phyloP scores from a whole-genome alignment of 2,888 invertebrate species.

The Eurois occulta region DNA sequence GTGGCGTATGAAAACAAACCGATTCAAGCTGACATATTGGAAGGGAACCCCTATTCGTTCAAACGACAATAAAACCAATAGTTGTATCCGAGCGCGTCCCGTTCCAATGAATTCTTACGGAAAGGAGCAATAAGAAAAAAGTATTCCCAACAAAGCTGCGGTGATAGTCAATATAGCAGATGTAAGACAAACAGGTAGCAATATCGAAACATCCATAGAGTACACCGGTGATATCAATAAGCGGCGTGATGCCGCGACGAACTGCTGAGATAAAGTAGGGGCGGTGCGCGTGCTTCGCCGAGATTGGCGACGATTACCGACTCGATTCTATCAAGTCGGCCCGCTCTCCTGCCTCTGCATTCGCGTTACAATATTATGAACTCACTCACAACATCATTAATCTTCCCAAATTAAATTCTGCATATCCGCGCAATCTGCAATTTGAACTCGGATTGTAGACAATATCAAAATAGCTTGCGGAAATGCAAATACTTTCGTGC shows the following conservation, averaged over 20 bases:
- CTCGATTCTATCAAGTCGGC: slow-evolving; percentile 70
- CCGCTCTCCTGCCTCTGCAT: slow-evolving; percentile 19
- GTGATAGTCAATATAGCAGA: slow-evolving; percentile 79
- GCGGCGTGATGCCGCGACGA: slow-evolving; percentile 72
- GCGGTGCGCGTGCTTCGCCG: slow-evolving; percentile 76
- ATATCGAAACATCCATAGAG: slow-evolving; percentile 79
- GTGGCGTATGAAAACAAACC: slow-evolving; percentile 73
- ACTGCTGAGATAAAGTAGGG: slow-evolving; percentile 73
- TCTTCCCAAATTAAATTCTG: slow-evolving; percentile 61
- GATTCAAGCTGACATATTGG: slow-evolving; percentile 73
- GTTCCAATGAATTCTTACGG: slow-evolving; percentile 77
- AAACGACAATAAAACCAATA: slow-evolving; percentile 78
- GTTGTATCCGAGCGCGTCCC: slow-evolving; percentile 74
- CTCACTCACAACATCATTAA: slow-evolving; percentile 59
- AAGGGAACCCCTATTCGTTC: slow-evolving; percentile 70
- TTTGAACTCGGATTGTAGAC: slow-evolving; percentile 53
- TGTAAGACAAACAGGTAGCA: slow-evolving; percentile 85
- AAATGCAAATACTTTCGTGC: slow-evolving; percentile 72
- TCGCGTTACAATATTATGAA: slow-evolving; percentile 52
- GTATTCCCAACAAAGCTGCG: slow-evolving; percentile 73
- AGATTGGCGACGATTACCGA: slow-evolving; percentile 80
- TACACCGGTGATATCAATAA: slow-evolving; percentile 81
- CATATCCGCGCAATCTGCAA: slow-evolving; percentile 42
- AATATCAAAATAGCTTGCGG: slow-evolving; percentile 64
- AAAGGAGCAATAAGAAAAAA: slow-evolving; percentile 80